Evolutionary conservation across 2,888 invertebrate species (phyloP), one percentile per base, ranked within the genome.

Genomic region (Amaurobius ferox): DNA sequence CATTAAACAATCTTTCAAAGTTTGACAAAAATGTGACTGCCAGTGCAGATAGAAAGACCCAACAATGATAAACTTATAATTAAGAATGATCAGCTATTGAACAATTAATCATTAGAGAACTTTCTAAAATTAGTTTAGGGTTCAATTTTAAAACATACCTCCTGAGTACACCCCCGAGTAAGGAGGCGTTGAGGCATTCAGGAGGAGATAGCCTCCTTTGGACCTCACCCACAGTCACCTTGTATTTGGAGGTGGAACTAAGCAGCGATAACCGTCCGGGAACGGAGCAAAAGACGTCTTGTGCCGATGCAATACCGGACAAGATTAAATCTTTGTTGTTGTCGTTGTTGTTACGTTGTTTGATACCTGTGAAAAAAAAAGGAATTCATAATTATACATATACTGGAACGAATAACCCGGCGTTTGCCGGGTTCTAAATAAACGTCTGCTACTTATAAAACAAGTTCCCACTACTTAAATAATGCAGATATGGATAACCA

Each of bases 181-280:
- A 93, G 44, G 98, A 99, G 19, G 99, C 99, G 92, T 99, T 99
- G 90, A 99, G 94, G 92, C 99, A 99, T 93, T 99, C 99, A 0
- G 99, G 99, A 48, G 99, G 98, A 73, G 98, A 98, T 88, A 99
- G 93, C 89, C 99, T 94, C 91, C 99, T 94, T 93, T 98, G 98
- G 85, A 99, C 98, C 93, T 99, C 99, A 9, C 98, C 99, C 85
- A 99, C 98, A 48, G 99, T 99, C 90, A 99, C 99, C 93, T 99
- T 99, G 94, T 99, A 99, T 94, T 99, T 99, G 93, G 98, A 98
- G 90, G 99, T 99, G 90, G 98, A 98, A 89, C 97, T 98, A 90
- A 99, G 94, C 88, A 99, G 94, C 78, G 98, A 98, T 90, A 99
- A 94, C 79, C 98, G 94, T 61, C 99, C 99, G 35, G 99, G 99